Base-by-base conservation (phyloP, 2,888 invertebrate genomes). In the Drosophila melanosoma region DNA sequence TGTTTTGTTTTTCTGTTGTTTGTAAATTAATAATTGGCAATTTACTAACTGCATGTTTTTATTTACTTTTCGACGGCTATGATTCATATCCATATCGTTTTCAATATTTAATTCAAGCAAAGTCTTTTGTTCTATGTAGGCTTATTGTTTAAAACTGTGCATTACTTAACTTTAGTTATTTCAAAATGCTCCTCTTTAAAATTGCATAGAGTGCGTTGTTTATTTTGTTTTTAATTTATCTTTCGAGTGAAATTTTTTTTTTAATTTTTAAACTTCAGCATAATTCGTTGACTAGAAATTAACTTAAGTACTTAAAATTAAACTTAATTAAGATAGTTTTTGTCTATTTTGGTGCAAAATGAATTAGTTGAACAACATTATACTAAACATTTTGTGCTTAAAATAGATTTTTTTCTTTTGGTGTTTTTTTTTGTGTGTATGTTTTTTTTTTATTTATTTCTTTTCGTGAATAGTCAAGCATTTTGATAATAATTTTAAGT, bases 251-350 rank as follows among this genome's bases (percentile, higher is more conserved):
- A 79, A 63, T 64, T 40, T 42, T 59, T 61, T 80, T 40, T 49
- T 59, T 58, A 42, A 66, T 60, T 40, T 45, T 36, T 7, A 23
- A 87, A 86, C 88, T 89, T 89, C 87, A 90, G 84, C 76, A 76
- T 89, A 79, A 76, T 86, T 90, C 90, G 90, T 90, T 87, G 87
- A 87, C 87, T 87, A 87, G 87, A 87, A 88, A 82, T 83, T 87
- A 87, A 90, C 89, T 90, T 87, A 87, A 90, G 71, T 78, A 86
- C 82, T 82, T 90, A 83, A 51, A 58, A 75, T 68, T 76, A 72
- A 68, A 72, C 74, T 81, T 75, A 68, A 54, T 67, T 42, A 56
- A 26, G 51, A 61, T 40, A 23, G 52, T 40, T 53, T 26, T 65
- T 61, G 49, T 71, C 72, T 73, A 53, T 63, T 82, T 81, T 81